phyloP scores from a whole-genome alignment of 1,140 invertebrate genomes.

The Diplogasteroides magnus region DNA sequence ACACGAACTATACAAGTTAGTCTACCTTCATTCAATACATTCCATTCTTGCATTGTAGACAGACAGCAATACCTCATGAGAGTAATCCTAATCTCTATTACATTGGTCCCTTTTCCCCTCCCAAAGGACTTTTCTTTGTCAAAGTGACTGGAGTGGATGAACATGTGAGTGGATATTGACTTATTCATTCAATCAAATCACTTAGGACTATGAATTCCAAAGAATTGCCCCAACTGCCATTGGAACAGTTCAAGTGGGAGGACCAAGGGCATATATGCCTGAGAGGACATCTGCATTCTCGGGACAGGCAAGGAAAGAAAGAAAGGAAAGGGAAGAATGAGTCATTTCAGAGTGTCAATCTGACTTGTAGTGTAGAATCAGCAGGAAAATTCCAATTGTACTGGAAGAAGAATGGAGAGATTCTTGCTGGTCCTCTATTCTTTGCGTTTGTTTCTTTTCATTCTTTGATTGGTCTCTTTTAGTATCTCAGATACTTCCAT shows the following conservation, averaged over 20 bases:
- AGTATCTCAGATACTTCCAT: slow-evolving; percentile 38
- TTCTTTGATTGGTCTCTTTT: slow-evolving; percentile 1
- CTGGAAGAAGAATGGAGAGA: slow-evolving; percentile 57
- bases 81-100: slow-evolving; percentile 57
- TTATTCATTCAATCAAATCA: slow-evolving; percentile 7
- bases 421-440: slow-evolving; percentile 49
- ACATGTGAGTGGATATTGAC: slow-evolving; percentile 19
- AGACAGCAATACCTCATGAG: slow-evolving; percentile 54
- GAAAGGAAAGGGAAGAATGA: too few relatives aligned
- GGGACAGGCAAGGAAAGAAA: slow-evolving; percentile 23
- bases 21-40: too few relatives aligned
- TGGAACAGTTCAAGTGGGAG: slow-evolving; percentile 51
- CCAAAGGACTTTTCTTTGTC: slow-evolving; percentile 61
- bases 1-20: neutral
- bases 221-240: slow-evolving; percentile 59
- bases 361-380: slow-evolving; percentile 61
- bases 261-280: slow-evolving; percentile 42
- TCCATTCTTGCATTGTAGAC: too few relatives aligned
- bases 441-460: slow-evolving; percentile 33
- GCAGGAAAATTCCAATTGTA: slow-evolving; percentile 61
- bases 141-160: slow-evolving; percentile 56
- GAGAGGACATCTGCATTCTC: slow-evolving; percentile 5
- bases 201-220: slow-evolving; percentile 57
- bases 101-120: slow-evolving; percentile 58
- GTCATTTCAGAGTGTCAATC: slow-evolving; percentile 37